These are phyloP conservation scores for Ptilorrhoa leucosticta DNA, from an alignment of 2,113 vertebrate species.

Conservation along the genomic window DNA sequence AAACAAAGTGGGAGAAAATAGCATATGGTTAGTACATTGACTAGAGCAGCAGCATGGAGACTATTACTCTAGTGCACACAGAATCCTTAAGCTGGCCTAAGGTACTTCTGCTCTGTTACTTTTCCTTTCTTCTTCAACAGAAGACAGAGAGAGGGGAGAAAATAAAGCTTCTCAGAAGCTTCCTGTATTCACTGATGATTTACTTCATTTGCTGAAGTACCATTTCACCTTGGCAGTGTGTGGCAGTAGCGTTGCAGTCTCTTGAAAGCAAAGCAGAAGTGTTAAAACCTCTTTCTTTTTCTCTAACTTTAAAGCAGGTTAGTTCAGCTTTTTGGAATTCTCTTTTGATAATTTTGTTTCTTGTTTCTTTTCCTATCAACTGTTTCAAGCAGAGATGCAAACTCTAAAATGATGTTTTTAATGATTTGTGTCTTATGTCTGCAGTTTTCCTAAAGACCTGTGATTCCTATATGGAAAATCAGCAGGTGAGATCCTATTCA, in stretches of 20 bases:
- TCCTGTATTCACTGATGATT: neutral
- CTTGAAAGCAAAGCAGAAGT: neutral
- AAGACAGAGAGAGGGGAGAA: accelerated
- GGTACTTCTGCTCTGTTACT: neutral
- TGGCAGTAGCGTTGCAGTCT: neutral
- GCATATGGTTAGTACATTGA: neutral
- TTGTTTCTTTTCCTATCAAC: neutral
- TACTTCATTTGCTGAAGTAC: neutral
- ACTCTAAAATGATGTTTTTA: neutral
- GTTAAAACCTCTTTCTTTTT: neutral
- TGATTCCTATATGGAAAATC: neutral
- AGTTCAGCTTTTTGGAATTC: neutral
- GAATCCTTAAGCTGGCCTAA: neutral
- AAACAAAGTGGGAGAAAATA: neutral
- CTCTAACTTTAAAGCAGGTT: neutral
- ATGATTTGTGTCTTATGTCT: neutral
- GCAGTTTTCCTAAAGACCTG: neutral
- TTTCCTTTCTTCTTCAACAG: neutral
- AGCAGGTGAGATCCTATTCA: neutral
- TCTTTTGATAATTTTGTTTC: neutral
- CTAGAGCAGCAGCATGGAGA: neutral
- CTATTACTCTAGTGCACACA: neutral
- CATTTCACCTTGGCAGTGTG: neutral
- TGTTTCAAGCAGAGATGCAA: neutral
- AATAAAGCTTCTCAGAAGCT: neutral